A percentile compares a stretch with the other conserved stretches of the same genome.
Evolutionary conservation across 2,113 vertebrate species (phyloP).

Genomic region (Corythornis madagascariensis): DNA sequence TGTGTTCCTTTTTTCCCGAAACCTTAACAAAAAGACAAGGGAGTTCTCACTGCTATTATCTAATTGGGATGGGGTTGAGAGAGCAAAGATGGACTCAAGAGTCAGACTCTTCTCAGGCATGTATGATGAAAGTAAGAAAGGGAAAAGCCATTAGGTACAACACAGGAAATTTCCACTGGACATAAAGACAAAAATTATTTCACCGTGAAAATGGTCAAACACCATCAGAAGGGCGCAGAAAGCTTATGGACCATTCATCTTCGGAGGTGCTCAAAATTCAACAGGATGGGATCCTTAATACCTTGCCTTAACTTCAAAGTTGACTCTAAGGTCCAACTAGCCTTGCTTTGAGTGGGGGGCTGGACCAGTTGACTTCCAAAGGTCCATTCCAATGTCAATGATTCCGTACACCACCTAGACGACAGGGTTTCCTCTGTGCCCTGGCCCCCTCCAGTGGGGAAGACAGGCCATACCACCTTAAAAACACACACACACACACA

Average conservation of each 20-base stretch:
- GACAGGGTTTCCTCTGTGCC: not conserved
- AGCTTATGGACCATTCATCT: fast-evolving
- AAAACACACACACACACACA: not conserved
- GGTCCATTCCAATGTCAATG: not conserved
- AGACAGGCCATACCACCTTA: not conserved
- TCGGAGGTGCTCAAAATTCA: not conserved
- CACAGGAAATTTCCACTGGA: not conserved
- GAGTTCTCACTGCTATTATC: not conserved
- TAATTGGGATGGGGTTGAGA: not conserved
- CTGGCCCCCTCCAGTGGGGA: not conserved
- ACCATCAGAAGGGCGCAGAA: not conserved
- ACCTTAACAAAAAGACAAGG: not conserved
- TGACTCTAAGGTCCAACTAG: not conserved
- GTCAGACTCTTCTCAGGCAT: not conserved
- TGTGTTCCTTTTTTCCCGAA: not conserved
- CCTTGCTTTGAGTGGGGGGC: not conserved
- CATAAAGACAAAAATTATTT: not conserved
- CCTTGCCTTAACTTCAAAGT: not conserved
- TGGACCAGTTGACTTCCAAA: not conserved
- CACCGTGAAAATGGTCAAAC: not conserved
- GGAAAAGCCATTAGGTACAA: not conserved
- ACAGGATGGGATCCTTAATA: not conserved
- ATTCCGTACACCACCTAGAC: not conserved
- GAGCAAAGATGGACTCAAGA: not conserved
- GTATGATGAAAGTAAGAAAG: not conserved